phyloP scores from a whole-genome alignment of 2,888 invertebrate genomes.

The Dolichomitus sp. region DNA sequence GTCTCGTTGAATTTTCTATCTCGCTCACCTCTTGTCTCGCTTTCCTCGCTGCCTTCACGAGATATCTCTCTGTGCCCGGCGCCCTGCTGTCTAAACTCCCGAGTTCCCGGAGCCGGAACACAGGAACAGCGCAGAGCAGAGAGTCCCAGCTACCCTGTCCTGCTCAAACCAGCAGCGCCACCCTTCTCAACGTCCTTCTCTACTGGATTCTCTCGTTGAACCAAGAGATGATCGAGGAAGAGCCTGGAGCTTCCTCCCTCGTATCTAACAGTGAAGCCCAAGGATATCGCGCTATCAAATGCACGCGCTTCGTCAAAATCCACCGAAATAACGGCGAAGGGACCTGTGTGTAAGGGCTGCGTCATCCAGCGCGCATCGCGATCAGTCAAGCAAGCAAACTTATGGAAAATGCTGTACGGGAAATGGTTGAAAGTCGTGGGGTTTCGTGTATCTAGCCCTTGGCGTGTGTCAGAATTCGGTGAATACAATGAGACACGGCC shows the following conservation, averaged over 20 bases:
- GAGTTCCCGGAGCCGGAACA: conserved; percentile 58
- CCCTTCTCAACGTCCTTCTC: conserved; percentile 62
- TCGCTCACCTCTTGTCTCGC: conserved; percentile 56
- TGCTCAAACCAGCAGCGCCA: conserved; percentile 37
- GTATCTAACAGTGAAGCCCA: conserved; percentile 73
- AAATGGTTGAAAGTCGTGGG: conserved; percentile 48
- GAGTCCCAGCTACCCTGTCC: conserved; percentile 49
- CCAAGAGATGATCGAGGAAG: conserved; percentile 42
- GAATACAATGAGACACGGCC: conserved; percentile 14
- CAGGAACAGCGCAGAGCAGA: conserved; percentile 36
- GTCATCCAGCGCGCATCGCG: conserved; percentile 35
- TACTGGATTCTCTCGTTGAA: conserved; percentile 20
- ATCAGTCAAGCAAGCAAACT: conserved; percentile 60
- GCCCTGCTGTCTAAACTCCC: conserved; percentile 70
- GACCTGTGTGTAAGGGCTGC: conserved; percentile 48
- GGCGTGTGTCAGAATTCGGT: conserved; percentile 25
- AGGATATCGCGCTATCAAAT: conserved; percentile 84
- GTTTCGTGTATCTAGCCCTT: conserved; percentile 32
- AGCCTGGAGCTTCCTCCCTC: conserved; percentile 52
- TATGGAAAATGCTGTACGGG: conserved; percentile 58
- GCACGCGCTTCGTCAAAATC: conserved; percentile 77
- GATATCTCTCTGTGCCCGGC: conserved; percentile 62
- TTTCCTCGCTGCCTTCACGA: conserved; percentile 68
- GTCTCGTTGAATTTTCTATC: conserved; percentile 79
- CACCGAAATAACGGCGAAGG: conserved; percentile 59